These are phyloP conservation scores for Lycophotia porphyrea DNA, from an alignment of 2,888 invertebrate species.

Conservation along the genomic window DNA sequence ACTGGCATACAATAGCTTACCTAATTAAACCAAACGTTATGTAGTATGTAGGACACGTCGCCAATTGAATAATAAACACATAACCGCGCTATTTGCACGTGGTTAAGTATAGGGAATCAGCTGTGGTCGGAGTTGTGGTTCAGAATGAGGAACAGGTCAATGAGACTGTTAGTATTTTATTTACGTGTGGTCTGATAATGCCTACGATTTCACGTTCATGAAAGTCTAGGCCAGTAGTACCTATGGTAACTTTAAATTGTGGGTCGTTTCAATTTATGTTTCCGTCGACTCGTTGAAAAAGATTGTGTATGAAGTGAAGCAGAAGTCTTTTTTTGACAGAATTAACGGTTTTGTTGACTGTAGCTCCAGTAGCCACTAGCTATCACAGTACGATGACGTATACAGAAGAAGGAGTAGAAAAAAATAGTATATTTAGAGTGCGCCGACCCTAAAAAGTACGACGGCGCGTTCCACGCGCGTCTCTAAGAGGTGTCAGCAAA, in stretches of 20 bases:
- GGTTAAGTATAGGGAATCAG: constrained; percentile 17
- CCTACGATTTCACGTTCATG: not conserved
- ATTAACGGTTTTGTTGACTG: no score
- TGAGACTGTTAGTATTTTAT: not conserved
- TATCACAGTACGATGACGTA: no score
- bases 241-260: not conserved
- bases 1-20: constrained; percentile 44
- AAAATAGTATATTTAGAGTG: no score
- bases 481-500: no score
- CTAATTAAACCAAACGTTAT: constrained; percentile 37
- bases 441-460: no score
- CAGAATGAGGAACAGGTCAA: not conserved
- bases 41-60: constrained; percentile 40
- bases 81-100: constrained; percentile 34
- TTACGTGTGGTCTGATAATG: not conserved
- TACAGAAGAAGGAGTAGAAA: no score
- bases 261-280: not conserved
- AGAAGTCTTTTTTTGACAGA: no score
- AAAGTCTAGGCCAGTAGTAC: not conserved
- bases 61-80: constrained; percentile 45
- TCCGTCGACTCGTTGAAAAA: not conserved
- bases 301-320: no score
- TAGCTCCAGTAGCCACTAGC: no score
- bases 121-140: constrained; percentile 10
- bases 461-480: no score